phyloP scores from a whole-genome alignment of 2,113 vertebrate species.

The Ia io region DNA sequence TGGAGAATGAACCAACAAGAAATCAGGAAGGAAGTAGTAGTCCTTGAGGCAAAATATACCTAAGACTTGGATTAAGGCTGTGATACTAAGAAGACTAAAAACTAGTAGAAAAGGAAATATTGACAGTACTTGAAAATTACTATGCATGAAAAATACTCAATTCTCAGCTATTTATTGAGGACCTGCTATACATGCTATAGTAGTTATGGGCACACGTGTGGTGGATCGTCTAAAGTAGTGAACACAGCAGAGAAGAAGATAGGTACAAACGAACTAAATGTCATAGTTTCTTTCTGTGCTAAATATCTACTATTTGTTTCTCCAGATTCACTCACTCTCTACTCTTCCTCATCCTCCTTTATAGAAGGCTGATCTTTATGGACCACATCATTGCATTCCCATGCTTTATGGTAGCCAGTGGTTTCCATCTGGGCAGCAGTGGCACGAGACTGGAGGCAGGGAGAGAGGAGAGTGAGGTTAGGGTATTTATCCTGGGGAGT shows the following conservation, averaged over 20 bases:
- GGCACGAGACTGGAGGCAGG: not conserved
- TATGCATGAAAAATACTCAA: not conserved
- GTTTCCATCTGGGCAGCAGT: not conserved
- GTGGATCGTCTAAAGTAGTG: fast-evolving
- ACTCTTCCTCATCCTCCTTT: not conserved
- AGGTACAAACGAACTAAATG: not conserved
- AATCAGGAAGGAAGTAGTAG: not conserved
- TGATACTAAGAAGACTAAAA: not conserved
- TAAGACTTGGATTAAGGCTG: not conserved
- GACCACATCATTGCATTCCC: not conserved
- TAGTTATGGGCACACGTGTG: not conserved
- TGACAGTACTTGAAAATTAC: not conserved
- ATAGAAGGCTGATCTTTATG: not conserved
- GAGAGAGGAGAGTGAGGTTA: not conserved
- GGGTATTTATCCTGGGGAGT: not conserved
- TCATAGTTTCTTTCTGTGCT: not conserved
- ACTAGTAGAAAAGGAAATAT: not conserved
- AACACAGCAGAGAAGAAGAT: not conserved
- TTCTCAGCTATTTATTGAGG: not conserved
- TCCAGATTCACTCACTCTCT: not conserved
- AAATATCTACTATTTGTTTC: not conserved
- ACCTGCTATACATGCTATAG: not conserved
- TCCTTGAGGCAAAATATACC: not conserved
- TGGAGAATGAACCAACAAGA: not conserved
- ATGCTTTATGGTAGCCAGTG: not conserved